These are phyloP conservation scores for Ophion slaviceki DNA, from an alignment of 2,888 invertebrate species.

Conservation along the genomic window DNA sequence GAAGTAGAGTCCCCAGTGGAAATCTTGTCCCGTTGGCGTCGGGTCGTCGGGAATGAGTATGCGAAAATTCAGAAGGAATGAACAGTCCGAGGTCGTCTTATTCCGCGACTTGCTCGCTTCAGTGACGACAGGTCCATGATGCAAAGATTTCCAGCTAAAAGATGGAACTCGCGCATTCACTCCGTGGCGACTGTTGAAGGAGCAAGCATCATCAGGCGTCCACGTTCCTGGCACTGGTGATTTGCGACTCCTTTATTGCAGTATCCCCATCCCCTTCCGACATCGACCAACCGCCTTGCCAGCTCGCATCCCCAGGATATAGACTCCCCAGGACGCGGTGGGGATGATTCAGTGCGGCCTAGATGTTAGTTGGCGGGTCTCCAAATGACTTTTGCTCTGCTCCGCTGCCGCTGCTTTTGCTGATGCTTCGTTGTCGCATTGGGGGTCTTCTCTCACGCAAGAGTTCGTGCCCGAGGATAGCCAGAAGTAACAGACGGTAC, in stretches of 20 bases:
- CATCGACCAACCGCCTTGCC: conserved; percentile 34
- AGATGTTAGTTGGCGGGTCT: conserved; percentile 78
- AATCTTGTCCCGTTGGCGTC: background rate
- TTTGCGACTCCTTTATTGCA: conserved; percentile 78
- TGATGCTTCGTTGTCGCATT: conserved; percentile 51
- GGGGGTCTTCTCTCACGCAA: conserved; percentile 27
- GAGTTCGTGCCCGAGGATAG: conserved; percentile 40
- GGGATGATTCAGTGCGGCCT: conserved; percentile 77
- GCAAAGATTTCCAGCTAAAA: conserved; percentile 15
- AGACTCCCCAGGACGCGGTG: conserved; percentile 38
- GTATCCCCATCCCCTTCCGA: conserved; percentile 63
- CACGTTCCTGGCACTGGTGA: conserved; percentile 67
- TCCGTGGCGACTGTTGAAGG: conserved; percentile 15
- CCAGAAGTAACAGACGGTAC: conserved; percentile 35
- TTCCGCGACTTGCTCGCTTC: conserved; percentile 9
- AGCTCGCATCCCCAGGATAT: conserved; percentile 43
- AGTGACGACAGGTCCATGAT: conserved; percentile 38
- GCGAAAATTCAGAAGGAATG: background rate
- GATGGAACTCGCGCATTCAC: conserved; percentile 29
- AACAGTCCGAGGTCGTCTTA: background rate
- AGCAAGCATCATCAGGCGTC: conserved; percentile 54
- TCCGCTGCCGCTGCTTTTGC: conserved; percentile 54
- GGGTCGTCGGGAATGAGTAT: background rate
- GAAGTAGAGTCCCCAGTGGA: too few species aligned
- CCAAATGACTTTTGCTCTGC: conserved; percentile 78